These are phyloP conservation scores for Apostichopus japonicus DNA, from an alignment of 35 echinoderm and acorn worm species.

Conservation along the genomic window DNA sequence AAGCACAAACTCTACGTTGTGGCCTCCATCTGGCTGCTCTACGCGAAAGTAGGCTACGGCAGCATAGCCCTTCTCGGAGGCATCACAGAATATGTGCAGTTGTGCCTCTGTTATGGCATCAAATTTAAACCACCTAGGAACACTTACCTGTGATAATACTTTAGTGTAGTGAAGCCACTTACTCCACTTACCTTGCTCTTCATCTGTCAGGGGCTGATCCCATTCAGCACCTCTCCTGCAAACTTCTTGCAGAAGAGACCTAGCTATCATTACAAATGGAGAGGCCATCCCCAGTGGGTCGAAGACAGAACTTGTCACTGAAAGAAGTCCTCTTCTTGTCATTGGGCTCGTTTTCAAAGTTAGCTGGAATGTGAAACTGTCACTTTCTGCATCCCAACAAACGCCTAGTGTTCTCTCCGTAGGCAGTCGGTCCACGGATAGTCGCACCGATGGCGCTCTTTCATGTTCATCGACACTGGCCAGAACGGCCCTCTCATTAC, in stretches of 20 bases:
- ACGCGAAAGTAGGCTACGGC: conserved; percentile 57
- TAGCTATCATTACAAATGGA: conserved; percentile 58
- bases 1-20: conserved; percentile 3
- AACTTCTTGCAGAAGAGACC: conserved; percentile 46
- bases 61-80: conserved; percentile 55
- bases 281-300: conserved; percentile 56
- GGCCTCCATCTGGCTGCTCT: background rate
- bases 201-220: conserved; percentile 53
- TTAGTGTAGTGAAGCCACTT: conserved; percentile 11
- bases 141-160: conserved; percentile 34
- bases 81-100: conserved; percentile 65
- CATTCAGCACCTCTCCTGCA: conserved; percentile 44
- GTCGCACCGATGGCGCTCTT: conserved; percentile 44
- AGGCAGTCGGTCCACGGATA: conserved; percentile 59
- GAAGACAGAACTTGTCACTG: conserved; percentile 61
- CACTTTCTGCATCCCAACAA: conserved; percentile 59
- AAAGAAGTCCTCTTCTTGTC: conserved; percentile 64
- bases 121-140: conserved; percentile 64
- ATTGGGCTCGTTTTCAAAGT: conserved; percentile 32
- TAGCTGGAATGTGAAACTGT: conserved; percentile 66
- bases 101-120: background rate
- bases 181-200: background rate
- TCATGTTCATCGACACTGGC: conserved; percentile 42
- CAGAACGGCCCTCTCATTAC: conserved; percentile 65
- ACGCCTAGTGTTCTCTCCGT: conserved; percentile 68